Evolutionary conservation across 1,140 invertebrate species (phyloP).

Genomic region (Ridgeia piscesae): DNA sequence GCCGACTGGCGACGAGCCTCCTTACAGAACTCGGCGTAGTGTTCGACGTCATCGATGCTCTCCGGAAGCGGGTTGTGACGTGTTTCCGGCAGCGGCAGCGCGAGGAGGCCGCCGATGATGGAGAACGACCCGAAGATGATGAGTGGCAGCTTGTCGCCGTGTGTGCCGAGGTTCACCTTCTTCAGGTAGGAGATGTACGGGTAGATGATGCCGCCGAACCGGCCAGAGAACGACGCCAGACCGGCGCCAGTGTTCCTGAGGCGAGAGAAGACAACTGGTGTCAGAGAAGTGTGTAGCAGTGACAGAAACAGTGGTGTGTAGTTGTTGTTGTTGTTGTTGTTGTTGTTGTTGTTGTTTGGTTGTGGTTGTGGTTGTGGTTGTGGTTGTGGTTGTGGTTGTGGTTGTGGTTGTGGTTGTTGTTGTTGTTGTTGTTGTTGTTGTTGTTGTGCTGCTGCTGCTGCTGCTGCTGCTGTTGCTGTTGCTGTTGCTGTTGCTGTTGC

Average conservation of each 20-base stretch:
- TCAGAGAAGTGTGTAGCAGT: not conserved
- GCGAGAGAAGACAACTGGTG: not conserved
- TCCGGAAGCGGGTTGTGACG: slow-evolving; percentile 36
- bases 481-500: not conserved
- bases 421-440: no score
- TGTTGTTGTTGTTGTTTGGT: not conserved
- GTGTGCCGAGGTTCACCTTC: slow-evolving; percentile 18
- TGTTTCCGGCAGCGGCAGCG: slow-evolving; percentile 42
- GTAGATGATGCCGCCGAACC: slow-evolving; percentile 29
- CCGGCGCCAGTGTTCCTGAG: slow-evolving; percentile 26
- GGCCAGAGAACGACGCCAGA: slow-evolving; percentile 22
- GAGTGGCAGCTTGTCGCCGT: slow-evolving; percentile 10
- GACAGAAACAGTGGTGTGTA: not conserved
- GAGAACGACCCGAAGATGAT: slow-evolving; percentile 24
- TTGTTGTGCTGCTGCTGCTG: not conserved
- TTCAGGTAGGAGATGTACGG: slow-evolving; percentile 27
- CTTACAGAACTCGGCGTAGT: slow-evolving; percentile 27
- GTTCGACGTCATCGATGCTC: slow-evolving; percentile 42
- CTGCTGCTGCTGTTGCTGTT: not conserved
- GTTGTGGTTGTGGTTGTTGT: no score
- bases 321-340: not conserved
- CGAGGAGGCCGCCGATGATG: slow-evolving; percentile 23
- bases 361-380: not conserved
- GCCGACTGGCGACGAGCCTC: slow-evolving; percentile 9
- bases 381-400: not conserved